These are phyloP conservation scores for Erebia palarica DNA, from an alignment of 2,888 invertebrate genomes.

Conservation along the genomic window DNA sequence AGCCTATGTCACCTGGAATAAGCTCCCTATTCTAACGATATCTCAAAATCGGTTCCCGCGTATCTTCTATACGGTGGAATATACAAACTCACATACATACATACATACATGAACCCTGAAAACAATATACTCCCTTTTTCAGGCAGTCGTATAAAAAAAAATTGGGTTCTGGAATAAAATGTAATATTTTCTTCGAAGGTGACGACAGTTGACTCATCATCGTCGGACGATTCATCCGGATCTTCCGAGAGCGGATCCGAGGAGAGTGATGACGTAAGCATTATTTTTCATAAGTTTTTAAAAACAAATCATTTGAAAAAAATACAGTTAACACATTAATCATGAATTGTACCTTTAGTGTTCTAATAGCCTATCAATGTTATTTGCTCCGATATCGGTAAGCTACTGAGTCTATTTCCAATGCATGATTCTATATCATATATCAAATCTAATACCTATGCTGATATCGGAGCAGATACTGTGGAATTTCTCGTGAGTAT, in stretches of 20 bases:
- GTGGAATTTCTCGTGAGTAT: slow-evolving; percentile 2
- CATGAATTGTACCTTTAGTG: not conserved
- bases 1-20: no score
- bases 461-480: slow-evolving; percentile 5
- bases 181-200: slow-evolving; percentile 53
- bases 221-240: slow-evolving; percentile 73
- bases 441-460: not conserved
- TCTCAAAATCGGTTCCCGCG: no score
- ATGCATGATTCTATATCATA: not conserved
- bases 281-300: slow-evolving; percentile 10
- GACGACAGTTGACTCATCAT: slow-evolving; percentile 78
- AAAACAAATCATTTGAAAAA: not conserved
- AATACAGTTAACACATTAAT: not conserved
- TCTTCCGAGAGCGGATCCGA: slow-evolving; percentile 74
- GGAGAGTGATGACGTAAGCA: slow-evolving; percentile 70
- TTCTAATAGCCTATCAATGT: not conserved
- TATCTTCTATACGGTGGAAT: no score
- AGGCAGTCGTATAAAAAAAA: no score
- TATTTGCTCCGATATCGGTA: slow-evolving; percentile 1
- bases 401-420: not conserved
- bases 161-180: not conserved
- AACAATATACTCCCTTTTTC: no score
- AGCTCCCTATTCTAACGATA: no score
- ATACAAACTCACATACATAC: no score
- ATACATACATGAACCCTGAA: no score